These are phyloP conservation scores for Phasianus colchicus DNA, from an alignment of 2,113 vertebrate species.

Conservation along the genomic window DNA sequence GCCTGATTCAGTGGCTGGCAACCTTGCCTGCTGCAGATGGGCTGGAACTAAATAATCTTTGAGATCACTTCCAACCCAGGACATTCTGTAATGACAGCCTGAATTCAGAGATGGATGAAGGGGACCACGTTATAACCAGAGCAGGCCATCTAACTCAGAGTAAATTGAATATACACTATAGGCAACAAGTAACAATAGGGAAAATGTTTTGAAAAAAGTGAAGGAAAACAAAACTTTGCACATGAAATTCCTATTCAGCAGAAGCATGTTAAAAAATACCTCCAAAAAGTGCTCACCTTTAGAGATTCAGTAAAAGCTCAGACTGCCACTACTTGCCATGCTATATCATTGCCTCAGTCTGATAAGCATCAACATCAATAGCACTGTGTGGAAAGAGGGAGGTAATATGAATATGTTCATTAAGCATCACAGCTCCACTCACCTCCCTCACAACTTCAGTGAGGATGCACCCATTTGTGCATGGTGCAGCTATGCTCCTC, in stretches of 20 bases:
- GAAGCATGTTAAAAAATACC: background rate
- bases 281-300: background rate
- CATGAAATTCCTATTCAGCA: background rate
- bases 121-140: background rate
- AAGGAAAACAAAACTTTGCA: background rate
- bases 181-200: background rate
- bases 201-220: background rate
- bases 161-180: background rate
- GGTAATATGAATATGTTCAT: constrained; percentile 43
- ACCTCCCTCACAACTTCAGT: background rate
- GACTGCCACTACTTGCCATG: background rate
- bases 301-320: background rate
- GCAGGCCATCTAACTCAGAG: background rate
- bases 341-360: constrained; percentile 24
- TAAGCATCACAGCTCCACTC: constrained; percentile 14
- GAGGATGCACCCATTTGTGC: background rate
- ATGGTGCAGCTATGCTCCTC: background rate
- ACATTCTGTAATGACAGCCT: background rate
- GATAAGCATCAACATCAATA: constrained; percentile 53
- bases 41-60: too few relatives aligned
- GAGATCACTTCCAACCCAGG: too few relatives aligned
- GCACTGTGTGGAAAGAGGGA: constrained; percentile 26
- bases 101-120: background rate
- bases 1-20: too few relatives aligned
- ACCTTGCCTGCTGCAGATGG: too few relatives aligned